phyloP scores from a whole-genome alignment of 2,113 vertebrate species.

The Turnix velox region DNA sequence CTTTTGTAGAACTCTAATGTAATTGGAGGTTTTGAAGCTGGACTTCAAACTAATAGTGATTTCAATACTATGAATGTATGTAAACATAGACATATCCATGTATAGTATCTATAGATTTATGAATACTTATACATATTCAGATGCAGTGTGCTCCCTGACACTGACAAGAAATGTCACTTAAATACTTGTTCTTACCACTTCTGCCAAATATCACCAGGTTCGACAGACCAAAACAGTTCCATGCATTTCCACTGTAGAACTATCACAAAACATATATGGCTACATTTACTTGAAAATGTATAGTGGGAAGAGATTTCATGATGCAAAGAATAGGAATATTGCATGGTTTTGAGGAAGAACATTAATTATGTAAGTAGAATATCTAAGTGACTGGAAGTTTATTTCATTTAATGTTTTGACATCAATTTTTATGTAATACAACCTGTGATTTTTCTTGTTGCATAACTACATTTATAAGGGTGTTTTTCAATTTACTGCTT shows the following conservation, averaged over 20 bases:
- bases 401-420: background rate
- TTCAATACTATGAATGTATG: background rate
- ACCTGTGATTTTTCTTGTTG: background rate
- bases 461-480: background rate
- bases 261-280: background rate
- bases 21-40: background rate
- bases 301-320: background rate
- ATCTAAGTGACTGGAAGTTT: background rate
- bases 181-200: background rate
- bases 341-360: background rate
- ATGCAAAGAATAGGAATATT: rapidly evolving
- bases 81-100: no score
- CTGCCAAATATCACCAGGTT: background rate
- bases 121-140: background rate
- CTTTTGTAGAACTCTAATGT: background rate
- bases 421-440: background rate
- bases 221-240: background rate
- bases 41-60: background rate
- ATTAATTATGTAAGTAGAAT: background rate
- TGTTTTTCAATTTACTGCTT: background rate
- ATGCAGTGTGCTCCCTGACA: background rate
- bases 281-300: background rate
- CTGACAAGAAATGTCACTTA: background rate
- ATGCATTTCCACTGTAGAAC: conserved; percentile 40
- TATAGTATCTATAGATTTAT: background rate